These are phyloP conservation scores for Datnioides undecimradiatus DNA, from an alignment of 2,113 vertebrate genomes.

Conservation along the genomic window DNA sequence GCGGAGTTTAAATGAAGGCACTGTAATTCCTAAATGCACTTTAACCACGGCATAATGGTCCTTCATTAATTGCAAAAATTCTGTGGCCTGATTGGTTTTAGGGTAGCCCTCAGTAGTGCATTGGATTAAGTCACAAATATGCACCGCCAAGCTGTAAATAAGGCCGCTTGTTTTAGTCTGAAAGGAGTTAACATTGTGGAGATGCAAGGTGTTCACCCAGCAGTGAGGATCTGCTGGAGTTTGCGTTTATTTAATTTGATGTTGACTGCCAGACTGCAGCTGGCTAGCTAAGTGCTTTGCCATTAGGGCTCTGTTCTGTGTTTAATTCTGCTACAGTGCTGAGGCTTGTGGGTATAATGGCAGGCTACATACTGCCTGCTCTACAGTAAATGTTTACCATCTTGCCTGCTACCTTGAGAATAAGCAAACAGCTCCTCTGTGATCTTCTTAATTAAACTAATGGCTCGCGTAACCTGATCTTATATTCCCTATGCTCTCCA, in stretches of 20 bases:
- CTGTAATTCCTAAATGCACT: constrained; percentile 2
- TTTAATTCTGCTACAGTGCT: constrained; percentile 62
- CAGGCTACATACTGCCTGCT: constrained; percentile 52
- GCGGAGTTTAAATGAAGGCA: neutral
- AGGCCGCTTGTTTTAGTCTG: constrained; percentile 35
- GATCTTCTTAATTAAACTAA: constrained; percentile 60
- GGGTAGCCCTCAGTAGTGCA: neutral
- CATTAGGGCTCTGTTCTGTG: constrained; percentile 66
- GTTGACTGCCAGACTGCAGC: constrained; percentile 62
- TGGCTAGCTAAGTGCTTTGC: constrained; percentile 68
- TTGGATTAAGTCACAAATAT: constrained; percentile 13
- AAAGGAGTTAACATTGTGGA: constrained; percentile 21
- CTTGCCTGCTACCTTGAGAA: constrained; percentile 40
- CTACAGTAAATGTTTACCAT: constrained; percentile 65
- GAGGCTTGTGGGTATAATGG: constrained; percentile 47
- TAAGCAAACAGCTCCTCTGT: constrained; percentile 44
- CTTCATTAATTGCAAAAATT: neutral
- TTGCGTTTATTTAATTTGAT: constrained; percentile 71
- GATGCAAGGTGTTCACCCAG: constrained; percentile 52
- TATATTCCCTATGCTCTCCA: constrained; percentile 56
- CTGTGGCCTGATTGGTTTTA: neutral
- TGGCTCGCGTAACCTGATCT: constrained; percentile 44
- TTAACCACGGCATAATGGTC: neutral
- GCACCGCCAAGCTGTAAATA: constrained; percentile 24
- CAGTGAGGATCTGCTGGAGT: constrained; percentile 57